These are phyloP conservation scores for Ovis canadensis DNA, from an alignment of 2,113 vertebrate genomes.

Conservation along the genomic window DNA sequence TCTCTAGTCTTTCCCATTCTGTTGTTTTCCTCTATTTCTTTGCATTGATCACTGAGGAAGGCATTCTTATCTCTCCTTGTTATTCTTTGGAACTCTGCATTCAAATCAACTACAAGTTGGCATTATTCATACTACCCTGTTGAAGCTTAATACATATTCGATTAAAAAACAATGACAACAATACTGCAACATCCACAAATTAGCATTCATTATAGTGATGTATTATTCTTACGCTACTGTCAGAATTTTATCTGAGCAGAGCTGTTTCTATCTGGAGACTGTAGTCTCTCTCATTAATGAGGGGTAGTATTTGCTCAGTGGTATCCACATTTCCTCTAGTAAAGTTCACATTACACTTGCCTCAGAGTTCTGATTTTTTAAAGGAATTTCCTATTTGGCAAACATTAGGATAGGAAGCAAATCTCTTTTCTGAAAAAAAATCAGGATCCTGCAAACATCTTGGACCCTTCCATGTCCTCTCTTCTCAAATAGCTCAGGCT, in stretches of 20 bases:
- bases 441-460: neutral
- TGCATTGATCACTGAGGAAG: neutral
- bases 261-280: neutral
- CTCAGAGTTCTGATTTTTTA: neutral
- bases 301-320: neutral
- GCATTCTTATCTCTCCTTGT: neutral
- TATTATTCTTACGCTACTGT: slow-evolving; percentile 10
- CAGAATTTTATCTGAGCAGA: neutral
- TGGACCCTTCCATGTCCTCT: no score
- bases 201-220: slow-evolving; percentile 52
- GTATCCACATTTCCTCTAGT: neutral
- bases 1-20: neutral
- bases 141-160: slow-evolving; percentile 64
- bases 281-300: neutral
- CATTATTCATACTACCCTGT: slow-evolving; percentile 49
- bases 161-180: slow-evolving; percentile 58
- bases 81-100: neutral
- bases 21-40: neutral
- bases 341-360: neutral
- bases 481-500: neutral
- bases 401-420: neutral
- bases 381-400: neutral
- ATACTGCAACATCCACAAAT: slow-evolving; percentile 53
- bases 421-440: neutral
- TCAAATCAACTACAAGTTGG: neutral